Base-by-base conservation (phyloP, 2,888 invertebrate genomes). In the Drosophila hamatofila region DNA sequence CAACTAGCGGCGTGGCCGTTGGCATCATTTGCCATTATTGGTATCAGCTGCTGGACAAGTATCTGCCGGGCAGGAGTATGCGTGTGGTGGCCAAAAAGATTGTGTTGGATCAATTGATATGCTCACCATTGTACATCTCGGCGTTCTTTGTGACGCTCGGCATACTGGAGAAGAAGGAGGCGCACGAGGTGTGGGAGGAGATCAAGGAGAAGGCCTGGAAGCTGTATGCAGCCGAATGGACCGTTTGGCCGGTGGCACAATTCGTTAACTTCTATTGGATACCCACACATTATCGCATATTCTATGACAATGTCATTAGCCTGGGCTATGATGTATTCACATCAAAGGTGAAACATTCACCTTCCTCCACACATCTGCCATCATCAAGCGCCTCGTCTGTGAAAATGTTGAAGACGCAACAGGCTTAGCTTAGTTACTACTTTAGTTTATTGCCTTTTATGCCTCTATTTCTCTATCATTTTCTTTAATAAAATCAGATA, bases 181-280 rank as follows among this genome's bases (percentile, higher is more conserved):
- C 93, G 56, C 90, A 93, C 18, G 95, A 96, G 80, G 94, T 97
- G 61, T 94, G 94, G 75, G 92, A 94, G 44, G 97, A 97, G 93
- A 94, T 97, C 37, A 94, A 93, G 80, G 93, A 94, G 33, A 98
- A 98, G 92, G 97, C 96, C 23, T 95, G 95, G 94, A 95, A 94
- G 78, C 93, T 98, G 14, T 98, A 97, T 90, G 94, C 95, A 55
- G 97, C 97, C 1, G 98, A 98, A 92, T 98, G 97, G 97, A 91
- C 97, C 8, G 95, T 98, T 30, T 98, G 98, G 98, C 98, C 98
- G 0, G 96, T 97, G 8, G 98, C 97, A 1, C 98, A 98, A 92
- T 94, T 97, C 46, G 94, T 98, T n/a, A 98, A 98, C 92, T 98
- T 98, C 93, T 97, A 96, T 92, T 95, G 96, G 90, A 92, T 98